Base-by-base conservation (phyloP, 2,888 invertebrate genomes). In the Nysson spinosus region DNA sequence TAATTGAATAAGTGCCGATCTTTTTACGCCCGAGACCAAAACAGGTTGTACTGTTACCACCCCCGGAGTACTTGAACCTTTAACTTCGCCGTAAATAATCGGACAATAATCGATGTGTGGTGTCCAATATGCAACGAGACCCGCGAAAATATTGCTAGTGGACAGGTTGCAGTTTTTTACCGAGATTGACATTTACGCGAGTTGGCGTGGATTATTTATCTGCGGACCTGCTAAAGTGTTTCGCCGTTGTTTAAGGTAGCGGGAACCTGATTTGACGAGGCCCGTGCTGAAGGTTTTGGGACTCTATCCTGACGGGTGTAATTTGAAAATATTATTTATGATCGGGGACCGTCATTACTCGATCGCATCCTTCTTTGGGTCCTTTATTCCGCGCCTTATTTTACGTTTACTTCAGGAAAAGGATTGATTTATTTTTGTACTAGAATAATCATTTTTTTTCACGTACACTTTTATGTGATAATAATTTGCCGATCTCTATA, bases 121-220 rank as follows among this genome's bases (percentile, higher is more conserved):
- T 17, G 24, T 20, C 12, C 14, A 16, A 16, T 17, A 34, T 17
- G 5, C 22, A 30, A 14, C 5, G 14, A 35, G 14, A 43, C 24
- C 35, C 51, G 63, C 67, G 61, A 50, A 68, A 71, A 72, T 57
- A 17, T 47, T 30, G 46, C 17, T 20, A 26, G 26, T 20, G 42
- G 34, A 50, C 57, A 35, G 22, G 40, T 50, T 61, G 37, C 55
- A 43, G 42, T 52, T 61, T 64, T 70, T 62, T 22, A 51, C 46
- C 12, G 22, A 55, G 69, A 72, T 65, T 72, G 72, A 72, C 72
- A 35, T 72, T 72, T 71, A 71, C 61, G 61, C 55, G 56, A 44
- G 37, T 4, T 11, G 42, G 32, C 6, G 24, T 54, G 39, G 43
- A 61, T 72, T 72, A 60, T 72, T 72, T 72, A 69, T 65, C 24